Evolutionary conservation across 2,797 vertebrate genomes (phyloP), one percentile per base, ranked within the genome.

Genomic region (Crocodylus rhombifer): DNA sequence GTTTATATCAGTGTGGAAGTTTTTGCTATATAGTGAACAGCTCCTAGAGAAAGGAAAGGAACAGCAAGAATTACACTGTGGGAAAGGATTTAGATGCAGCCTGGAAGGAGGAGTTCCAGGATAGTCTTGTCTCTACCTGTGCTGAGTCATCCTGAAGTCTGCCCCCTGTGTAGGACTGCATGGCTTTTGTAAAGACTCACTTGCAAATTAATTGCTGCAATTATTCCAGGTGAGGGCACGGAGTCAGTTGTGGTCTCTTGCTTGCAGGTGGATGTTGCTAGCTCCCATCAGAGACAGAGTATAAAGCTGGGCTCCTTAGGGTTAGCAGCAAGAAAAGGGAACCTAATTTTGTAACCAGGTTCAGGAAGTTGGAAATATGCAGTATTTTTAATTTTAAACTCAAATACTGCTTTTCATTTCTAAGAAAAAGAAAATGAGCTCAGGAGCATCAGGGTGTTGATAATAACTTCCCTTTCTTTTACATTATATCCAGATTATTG

Each of bases 91-190:
- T 84, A 78, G 30, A 93, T 95, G 92, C 85, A 86, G 15, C 14
- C 78, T 95, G 25, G n/a, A 82, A 87, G 82, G 64, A 77, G 86
- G 86, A 91, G 90, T 89, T 86, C 56, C 86, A 92, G 82, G 80
- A 84, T 90, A 95, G 84, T 86, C 23, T 90, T 95, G 71, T 58
- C 78, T 92, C 51, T 23, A 30, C 91, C 76, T 65, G 16, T 0
- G 0, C n/a, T 89, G 4, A 1, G 51, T 92, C 88, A 64, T 63
- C 86, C 94, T 91, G 42, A 42, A 42, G 42, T 42, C 42, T 42
- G 42, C 10, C 18, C 64, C 17, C 6, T 18, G 64, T n/a, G 9
- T n/a, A 65, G 64, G 14, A 92, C 75, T 88, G 62, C 63, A 67
- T 87, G 28, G 64, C 20, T 84, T 4, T 92, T 91, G 77, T 90